Base-by-base conservation (phyloP, 2,113 vertebrate species). In the Myotis brandtii region DNA sequence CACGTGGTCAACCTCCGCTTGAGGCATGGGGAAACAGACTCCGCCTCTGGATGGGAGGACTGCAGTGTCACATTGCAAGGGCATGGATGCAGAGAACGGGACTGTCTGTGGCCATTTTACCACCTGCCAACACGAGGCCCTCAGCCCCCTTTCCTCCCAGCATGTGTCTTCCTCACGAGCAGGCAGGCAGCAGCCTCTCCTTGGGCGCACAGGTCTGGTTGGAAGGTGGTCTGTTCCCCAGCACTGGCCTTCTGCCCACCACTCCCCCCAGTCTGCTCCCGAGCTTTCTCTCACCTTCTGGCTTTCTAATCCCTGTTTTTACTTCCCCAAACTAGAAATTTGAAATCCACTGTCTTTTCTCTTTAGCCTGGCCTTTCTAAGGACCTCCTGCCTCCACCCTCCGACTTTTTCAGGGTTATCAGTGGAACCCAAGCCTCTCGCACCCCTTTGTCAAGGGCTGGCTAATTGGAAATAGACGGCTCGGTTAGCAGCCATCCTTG, bases 401-500 rank as follows among this genome's bases (percentile, higher is more conserved):
- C 40, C 1, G 21, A n/a, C 48, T 87, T 77, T 18, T 64, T 12
- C 40, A 7, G 40, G 1, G 2, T 50, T 92, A 23, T 50, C 52
- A 1, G 3, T 43, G 73, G n/a, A 76, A 46, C 81, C n/a, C n/a
- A 6, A 0, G 3, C 2, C 50, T 52, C 79, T 34, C 79, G 64
- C 20, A 1, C 23, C 17, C 2, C 8, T 69, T 86, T 43, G 54
- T 83, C 59, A 13, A 40, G 25, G 27, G 25, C 87, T 54, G 70
- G 73, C 76, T 77, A 20, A 62, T 23, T 50, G 91, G 72, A 72
- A 82, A 37, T 70, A 46, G 82, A 67, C 3, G 10, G 89, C 89
- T 56, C 77, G 6, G 21, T 67, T 52, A 93, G 77, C 81, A 88
- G 73, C 75, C 86, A 79, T 75, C 75, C 85, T 89, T 27, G 48